Evolutionary conservation across 2,113 vertebrate genomes (phyloP).

Genomic region (Hippolais icterina): DNA sequence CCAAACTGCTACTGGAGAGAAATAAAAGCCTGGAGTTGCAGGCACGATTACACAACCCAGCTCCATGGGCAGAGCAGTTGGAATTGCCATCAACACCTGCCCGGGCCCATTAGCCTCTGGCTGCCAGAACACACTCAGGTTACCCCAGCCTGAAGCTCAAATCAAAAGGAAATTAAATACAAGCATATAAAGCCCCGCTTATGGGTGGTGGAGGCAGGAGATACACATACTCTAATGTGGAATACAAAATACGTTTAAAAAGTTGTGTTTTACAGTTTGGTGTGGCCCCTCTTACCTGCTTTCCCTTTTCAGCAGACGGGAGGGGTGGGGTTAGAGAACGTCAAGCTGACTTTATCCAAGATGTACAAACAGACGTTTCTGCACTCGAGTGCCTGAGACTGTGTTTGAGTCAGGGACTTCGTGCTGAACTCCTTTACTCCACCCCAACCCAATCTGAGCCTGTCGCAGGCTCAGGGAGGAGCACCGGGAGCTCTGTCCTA

Average conservation of each 20-base stretch:
- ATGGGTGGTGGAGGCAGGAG: neutral
- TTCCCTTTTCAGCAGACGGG: neutral
- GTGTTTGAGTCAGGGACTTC: neutral
- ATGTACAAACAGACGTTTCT: neutral
- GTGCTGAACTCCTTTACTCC: neutral
- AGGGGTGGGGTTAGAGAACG: neutral
- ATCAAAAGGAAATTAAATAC: neutral
- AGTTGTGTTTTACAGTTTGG: neutral
- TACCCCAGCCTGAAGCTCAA: neutral
- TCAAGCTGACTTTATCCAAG: neutral
- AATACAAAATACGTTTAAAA: neutral
- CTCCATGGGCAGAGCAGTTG: neutral
- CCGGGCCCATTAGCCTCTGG: neutral
- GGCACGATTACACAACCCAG: neutral
- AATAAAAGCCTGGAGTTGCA: neutral
- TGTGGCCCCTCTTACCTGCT: neutral
- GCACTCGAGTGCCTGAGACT: neutral
- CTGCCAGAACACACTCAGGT: neutral
- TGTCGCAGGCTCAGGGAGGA: neutral
- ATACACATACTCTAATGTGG: neutral
- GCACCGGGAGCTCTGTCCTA: neutral
- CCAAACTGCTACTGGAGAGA: neutral
- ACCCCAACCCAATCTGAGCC: fast-evolving
- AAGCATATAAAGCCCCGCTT: fast-evolving
- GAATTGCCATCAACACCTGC: neutral